Evolutionary conservation across 2,888 invertebrate genomes (phyloP), one percentile per base, ranked within the genome.

Genomic region (Drosophila pegasa): DNA sequence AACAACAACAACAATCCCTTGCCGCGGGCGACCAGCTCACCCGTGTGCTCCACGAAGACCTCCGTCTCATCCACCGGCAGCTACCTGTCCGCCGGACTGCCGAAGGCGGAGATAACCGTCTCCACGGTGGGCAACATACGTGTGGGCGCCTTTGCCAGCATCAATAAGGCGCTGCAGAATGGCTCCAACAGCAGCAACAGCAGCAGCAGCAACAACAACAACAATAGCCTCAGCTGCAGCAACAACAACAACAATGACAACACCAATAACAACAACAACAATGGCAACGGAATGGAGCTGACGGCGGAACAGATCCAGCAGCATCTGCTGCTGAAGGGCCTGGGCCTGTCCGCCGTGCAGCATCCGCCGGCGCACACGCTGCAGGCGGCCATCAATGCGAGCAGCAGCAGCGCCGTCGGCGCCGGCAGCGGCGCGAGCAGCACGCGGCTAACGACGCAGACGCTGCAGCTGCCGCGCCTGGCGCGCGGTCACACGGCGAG

Each of bases 101-200:
- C 78, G 58, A 85, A 90, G 50, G 71, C 89, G 0, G 90, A 90
- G 55, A 85, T 91, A 0, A 88, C 83, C 8, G 79, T 90, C 56
- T 82, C 89, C 50, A 83, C 74, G 37, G 80, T 91, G 22, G 91
- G 90, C 29, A 90, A 90, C 29, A 90, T 90, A 59, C 84, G 90
- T 0, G 90, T 90, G n/a, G 90, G 90, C 12, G 89, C 88, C 35
- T 87, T 90, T 67, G 90, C 90, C 38, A 91, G 86, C 70, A 80
- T 91, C 4, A 83, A 41, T 51, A 91, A 91, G 29, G 82, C 88
- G 8, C 51, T 89, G 38, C 88, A 82, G 35, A 89, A 88, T 56
- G 82, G 78, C 6, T 41, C 41, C 41, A 74, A 55, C n/a, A 41
- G 47, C 16, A 71, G n/a, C 43, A 60, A 4, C 27, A 51, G 27